phyloP scores from a whole-genome alignment of 2,888 invertebrate genomes.

The Gerris lacustris region DNA sequence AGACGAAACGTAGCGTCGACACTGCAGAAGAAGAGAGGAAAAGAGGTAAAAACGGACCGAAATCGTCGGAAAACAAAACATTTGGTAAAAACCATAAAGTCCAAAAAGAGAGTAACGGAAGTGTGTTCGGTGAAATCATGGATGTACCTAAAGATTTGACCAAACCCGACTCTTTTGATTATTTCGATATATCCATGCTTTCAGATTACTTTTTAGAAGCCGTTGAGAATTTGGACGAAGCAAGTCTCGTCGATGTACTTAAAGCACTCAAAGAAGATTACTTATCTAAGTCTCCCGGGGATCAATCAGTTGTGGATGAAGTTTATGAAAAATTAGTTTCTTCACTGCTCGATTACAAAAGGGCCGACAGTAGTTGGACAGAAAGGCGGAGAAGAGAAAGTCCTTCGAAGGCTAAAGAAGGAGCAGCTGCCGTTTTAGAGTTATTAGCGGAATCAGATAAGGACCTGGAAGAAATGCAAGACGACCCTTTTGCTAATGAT shows the following conservation, averaged over 20 bases:
- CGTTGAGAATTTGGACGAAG: background rate
- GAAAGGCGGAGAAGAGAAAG: background rate
- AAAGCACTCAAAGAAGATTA: background rate
- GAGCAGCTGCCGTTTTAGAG: background rate
- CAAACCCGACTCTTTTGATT: background rate
- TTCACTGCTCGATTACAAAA: background rate
- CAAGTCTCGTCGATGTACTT: background rate
- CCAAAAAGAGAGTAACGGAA: background rate
- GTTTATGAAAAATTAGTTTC: background rate
- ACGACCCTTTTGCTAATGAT: background rate
- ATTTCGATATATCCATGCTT: background rate
- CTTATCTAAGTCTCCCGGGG: background rate
- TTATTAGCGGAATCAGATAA: background rate
- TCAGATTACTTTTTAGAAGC: background rate
- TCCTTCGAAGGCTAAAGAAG: background rate
- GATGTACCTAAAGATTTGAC: background rate
- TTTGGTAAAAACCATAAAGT: too few relatives aligned
- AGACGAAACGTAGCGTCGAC: background rate
- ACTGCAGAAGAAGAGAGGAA: background rate
- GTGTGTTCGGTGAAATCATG: background rate
- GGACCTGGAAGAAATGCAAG: background rate
- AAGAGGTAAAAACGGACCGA: background rate
- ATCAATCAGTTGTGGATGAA: background rate
- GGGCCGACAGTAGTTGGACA: background rate
- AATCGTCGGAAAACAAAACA: too few relatives aligned